phyloP scores from a whole-genome alignment of 2,888 invertebrate genomes.

The Pseudoips prasinana region DNA sequence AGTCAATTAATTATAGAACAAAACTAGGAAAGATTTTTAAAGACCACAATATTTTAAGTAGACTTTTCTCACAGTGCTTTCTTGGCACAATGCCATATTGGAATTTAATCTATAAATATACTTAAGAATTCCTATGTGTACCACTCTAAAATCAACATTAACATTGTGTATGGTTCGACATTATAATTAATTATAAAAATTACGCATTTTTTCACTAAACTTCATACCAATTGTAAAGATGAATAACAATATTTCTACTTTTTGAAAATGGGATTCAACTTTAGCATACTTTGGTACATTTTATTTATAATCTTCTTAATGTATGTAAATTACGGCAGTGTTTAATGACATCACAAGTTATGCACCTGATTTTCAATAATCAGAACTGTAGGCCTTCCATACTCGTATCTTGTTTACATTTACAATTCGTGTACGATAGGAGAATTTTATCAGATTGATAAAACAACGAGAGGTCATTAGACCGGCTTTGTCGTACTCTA shows the following conservation, averaged over 20 bases:
- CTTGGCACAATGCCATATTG: too few relatives aligned
- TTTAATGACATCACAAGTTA: constrained; percentile 27
- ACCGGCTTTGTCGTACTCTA: background rate
- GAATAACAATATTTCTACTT: constrained; percentile 18
- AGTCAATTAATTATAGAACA: too few relatives aligned
- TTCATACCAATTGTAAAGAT: constrained; percentile 18
- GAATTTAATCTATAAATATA: too few relatives aligned
- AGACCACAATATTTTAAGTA: too few relatives aligned
- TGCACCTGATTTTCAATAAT: constrained; percentile 11
- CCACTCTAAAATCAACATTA: too few relatives aligned
- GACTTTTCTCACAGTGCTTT: too few relatives aligned
- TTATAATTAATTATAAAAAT: constrained; percentile 5
- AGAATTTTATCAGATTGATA: constrained; percentile 2
- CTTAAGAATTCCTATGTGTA: too few relatives aligned
- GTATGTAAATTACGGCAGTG: constrained; percentile 41
- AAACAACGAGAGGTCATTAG: constrained; percentile 3
- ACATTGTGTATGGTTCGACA: too few relatives aligned
- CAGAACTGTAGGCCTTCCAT: background rate
- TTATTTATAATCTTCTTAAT: constrained; percentile 19
- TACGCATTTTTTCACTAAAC: constrained; percentile 11
- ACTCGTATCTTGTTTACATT: background rate
- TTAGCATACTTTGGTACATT: constrained; percentile 13
- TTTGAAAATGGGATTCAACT: constrained; percentile 17
- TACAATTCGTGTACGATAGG: constrained; percentile 4
- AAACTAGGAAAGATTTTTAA: too few relatives aligned